Base-by-base conservation (phyloP, 2,797 vertebrate species). In the Characodon lateralis region DNA sequence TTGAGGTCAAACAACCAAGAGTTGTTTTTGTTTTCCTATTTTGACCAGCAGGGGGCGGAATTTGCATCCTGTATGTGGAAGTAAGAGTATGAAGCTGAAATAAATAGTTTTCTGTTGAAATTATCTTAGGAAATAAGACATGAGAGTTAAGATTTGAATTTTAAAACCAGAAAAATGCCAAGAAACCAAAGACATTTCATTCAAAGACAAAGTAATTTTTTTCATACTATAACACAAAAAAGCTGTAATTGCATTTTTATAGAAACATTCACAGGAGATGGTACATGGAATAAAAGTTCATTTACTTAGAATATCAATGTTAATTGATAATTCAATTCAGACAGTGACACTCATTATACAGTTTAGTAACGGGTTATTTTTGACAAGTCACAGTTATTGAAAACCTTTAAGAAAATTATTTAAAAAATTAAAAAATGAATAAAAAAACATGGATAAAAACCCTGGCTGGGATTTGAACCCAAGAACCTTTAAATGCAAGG, bases 11-110 rank as follows among this genome's bases (percentile, higher is more conserved):
- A 35, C 20, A 51, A 26, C 14, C 26, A 13, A 31, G 24, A 16
- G 24, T 63, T 13, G 16, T 16, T 26, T 48, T 9, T n/a, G 3
- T 55, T 39, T 78, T 48, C 3, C 6, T 35, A 22, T 31, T 10
- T 41, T 20, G 0, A 72, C 87, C 87, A 86, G 80, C 48, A 90
- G 90, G 79, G 85, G 91, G 89, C 13, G 74, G 82, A 86, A 78
- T 65, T 61, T 51, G 61, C 76, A 78, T 71, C 66, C 2, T 12
- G n/a, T 77, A 24, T n/a, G 53, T 9, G n/a, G 41, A 26, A 61
- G 28, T 14, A 0, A 13, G 48, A 50, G 48, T 20, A 16, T 53
- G 51, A 10, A 50, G 18, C 18, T 3, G 20, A 22, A 6, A 51
- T 81, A 28, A 50, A 50, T 50, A 13, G n/a, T 59, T 26, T 28